Conservation (phyloP, 2,797 vertebrate genomes). For the Aphelocoma californica region DNA sequence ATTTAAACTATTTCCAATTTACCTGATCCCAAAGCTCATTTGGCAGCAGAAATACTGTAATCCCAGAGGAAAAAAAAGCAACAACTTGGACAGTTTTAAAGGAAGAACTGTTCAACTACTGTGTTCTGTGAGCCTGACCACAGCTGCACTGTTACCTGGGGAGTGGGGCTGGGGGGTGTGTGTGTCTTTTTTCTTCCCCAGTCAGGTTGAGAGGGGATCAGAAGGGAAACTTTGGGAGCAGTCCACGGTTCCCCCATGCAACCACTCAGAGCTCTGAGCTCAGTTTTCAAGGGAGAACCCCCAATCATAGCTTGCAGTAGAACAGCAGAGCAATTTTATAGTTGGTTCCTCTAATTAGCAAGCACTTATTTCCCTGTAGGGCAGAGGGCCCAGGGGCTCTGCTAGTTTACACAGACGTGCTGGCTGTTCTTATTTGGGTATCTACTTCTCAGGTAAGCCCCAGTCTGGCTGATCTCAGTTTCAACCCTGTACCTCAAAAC, state of each 20-base stretch:
- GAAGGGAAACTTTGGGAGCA: not conserved
- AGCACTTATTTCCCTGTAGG: not conserved
- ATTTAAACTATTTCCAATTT: not conserved
- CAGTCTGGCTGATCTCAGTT: not conserved
- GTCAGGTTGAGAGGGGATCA: not conserved
- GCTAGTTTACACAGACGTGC: not conserved
- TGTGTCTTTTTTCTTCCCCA: not conserved
- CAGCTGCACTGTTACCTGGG: not conserved
- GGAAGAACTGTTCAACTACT: not conserved
- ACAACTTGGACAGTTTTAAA: not conserved
- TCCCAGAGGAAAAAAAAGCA: not conserved
- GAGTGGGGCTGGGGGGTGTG: accelerated
- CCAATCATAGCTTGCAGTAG: not conserved
- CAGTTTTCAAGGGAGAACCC: not conserved
- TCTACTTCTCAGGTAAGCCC: not conserved
- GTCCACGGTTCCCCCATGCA: not conserved
- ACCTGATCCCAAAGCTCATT: not conserved
- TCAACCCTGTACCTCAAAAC: not conserved
- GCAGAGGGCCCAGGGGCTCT: not conserved
- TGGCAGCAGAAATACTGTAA: not conserved
- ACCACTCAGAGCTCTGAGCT: not conserved
- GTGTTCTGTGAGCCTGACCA: not conserved
- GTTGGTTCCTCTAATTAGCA: not conserved
- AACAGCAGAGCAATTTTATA: not conserved
- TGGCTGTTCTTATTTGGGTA: not conserved